These are phyloP conservation scores for Drosophila jambulina DNA, from an alignment of 1,140 invertebrate species.

Conservation along the genomic window DNA sequence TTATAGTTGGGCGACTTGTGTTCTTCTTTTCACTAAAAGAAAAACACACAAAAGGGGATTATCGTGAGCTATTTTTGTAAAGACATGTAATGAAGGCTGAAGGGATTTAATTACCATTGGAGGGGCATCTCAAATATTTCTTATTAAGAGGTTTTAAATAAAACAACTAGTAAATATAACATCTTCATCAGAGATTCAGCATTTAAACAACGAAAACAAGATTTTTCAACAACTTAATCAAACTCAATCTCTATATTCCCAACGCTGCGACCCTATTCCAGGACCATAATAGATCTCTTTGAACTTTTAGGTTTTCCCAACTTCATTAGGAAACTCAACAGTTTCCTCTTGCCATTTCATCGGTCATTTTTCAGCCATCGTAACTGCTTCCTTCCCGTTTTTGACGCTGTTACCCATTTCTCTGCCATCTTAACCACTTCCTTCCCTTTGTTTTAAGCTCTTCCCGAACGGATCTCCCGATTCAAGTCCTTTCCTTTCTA, in stretches of 20 bases:
- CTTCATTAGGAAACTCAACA: conserved; percentile 3
- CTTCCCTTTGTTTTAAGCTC: conserved; percentile 29
- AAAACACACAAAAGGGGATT: conserved; percentile 6
- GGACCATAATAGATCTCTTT: not conserved
- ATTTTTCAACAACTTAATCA: not conserved
- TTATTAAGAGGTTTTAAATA: not conserved
- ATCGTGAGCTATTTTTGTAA: not conserved
- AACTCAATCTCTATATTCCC: not conserved
- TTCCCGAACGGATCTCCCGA: conserved; percentile 35
- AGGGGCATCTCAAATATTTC: not conserved
- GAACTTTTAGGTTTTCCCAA: not conserved
- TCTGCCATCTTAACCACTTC: conserved; percentile 20
- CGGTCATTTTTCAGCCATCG: conserved; percentile 22
- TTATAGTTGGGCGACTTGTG: conserved; percentile 4
- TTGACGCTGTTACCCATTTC: conserved; percentile 28
- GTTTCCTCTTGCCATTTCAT: conserved; percentile 21
- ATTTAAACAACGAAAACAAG: too few species aligned
- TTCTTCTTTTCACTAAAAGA: not conserved
- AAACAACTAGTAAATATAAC: not conserved
- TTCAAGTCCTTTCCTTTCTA: not conserved
- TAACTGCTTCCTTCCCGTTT: conserved; percentile 15
- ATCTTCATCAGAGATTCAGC: too few species aligned
- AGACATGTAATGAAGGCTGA: not conserved
- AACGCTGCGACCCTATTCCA: not conserved
- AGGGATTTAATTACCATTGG: not conserved